A percentile compares a stretch with the other conserved stretches of the same genome.
Conservation (phyloP, 1,140 invertebrate species). For the Drosophila pandora region DNA sequence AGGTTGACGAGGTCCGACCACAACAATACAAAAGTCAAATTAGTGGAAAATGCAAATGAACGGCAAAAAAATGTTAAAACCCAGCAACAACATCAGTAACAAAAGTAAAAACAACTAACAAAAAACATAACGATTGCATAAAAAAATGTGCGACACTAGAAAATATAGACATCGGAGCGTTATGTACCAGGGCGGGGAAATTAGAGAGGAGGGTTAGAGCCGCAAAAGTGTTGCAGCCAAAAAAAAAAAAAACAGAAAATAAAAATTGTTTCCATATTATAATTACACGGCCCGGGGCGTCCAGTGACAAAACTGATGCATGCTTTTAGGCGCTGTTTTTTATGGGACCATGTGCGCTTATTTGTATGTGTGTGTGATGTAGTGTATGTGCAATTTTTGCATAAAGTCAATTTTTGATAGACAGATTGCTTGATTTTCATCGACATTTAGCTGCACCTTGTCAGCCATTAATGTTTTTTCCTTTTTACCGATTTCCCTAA, state of each 20-base stretch:
- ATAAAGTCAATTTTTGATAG: slow-evolving; percentile 49
- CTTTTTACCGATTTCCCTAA: slow-evolving; percentile 9
- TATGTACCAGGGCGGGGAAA: slow-evolving; percentile 54
- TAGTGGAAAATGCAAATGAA: slow-evolving; percentile 81
- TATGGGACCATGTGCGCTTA: slow-evolving; percentile 2
- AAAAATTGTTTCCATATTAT: slow-evolving; percentile 64
- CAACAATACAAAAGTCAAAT: slow-evolving; percentile 83
- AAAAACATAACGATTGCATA: slow-evolving; percentile 24
- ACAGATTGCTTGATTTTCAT: slow-evolving; percentile 46
- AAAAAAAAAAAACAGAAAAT: slow-evolving; percentile 22
- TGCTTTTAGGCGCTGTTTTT: slow-evolving; percentile 52
- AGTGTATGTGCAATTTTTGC: slow-evolving; percentile 25
- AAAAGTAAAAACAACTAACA: slow-evolving; percentile 3
- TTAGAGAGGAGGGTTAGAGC: slow-evolving; percentile 13
- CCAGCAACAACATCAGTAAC: slow-evolving; percentile 1
- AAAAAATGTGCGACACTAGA: slow-evolving; percentile 75
- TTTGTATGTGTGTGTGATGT: background rate
- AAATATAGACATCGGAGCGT: slow-evolving; percentile 74
- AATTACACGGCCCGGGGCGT: slow-evolving; percentile 58
- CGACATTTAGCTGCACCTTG: slow-evolving; percentile 38
- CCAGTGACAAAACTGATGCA: slow-evolving; percentile 37
- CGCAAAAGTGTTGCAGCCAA: slow-evolving; percentile 16
- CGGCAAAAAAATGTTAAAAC: slow-evolving; percentile 30
- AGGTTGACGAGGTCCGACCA: slow-evolving; percentile 45
- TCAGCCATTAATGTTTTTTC: slow-evolving; percentile 28